Evolutionary conservation across 2,797 vertebrate species (phyloP).

Genomic region (Muscicapa comitata): DNA sequence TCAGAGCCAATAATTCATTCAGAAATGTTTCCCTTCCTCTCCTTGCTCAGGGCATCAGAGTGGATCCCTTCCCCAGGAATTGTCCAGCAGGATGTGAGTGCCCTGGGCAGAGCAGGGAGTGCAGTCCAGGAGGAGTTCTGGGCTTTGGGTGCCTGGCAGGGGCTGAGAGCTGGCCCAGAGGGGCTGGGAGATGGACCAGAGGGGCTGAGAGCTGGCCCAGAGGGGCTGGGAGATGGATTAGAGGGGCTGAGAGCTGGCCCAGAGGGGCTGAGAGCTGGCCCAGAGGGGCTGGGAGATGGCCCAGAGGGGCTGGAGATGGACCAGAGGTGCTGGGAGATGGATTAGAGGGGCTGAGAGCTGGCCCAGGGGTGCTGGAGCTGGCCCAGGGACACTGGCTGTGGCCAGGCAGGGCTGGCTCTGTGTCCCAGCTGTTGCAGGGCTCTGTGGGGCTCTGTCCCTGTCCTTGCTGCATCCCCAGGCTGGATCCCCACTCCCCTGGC

Average conservation of each 20-base stretch:
- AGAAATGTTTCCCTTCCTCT: not conserved
- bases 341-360: too few relatives aligned
- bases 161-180: not conserved
- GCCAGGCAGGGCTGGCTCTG: not conserved
- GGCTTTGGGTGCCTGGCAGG: not conserved
- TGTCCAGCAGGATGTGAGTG: too few relatives aligned
- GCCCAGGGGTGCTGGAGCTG: too few relatives aligned
- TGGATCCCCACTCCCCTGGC: not conserved
- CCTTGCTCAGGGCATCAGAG: not conserved
- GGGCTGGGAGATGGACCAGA: not conserved
- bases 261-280: too few relatives aligned
- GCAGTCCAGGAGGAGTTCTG: not conserved
- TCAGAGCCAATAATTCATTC: not conserved
- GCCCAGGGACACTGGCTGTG: not conserved
- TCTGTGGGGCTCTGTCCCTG: not conserved
- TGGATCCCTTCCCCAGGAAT: not conserved
- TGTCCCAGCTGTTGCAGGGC: not conserved
- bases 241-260: too few relatives aligned
- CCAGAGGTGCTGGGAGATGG: too few relatives aligned
- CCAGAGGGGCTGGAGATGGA: too few relatives aligned
- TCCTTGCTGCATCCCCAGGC: not conserved
- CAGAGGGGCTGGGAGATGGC: too few relatives aligned
- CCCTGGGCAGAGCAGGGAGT: not conserved
- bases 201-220: too few relatives aligned
- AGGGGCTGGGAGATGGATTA: not conserved